Percentiles rank a stretch among this genome's conserved stretches.
Evolutionary conservation across 64 coral and sea anemone genomes (phyloP).

Genomic region (Exaiptasia diaphana): DNA sequence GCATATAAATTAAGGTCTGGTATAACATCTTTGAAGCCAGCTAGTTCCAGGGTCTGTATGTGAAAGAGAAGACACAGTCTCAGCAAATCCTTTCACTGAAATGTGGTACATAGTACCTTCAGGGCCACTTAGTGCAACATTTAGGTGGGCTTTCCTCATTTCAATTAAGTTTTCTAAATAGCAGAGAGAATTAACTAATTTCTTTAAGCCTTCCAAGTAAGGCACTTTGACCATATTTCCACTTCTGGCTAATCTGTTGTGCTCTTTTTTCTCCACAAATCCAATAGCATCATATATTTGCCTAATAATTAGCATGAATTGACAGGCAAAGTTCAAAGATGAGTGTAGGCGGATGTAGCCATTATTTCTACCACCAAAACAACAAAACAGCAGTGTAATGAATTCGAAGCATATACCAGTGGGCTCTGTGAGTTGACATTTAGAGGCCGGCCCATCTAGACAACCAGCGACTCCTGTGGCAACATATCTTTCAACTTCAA

Average conservation of each 20-base stretch:
- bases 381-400: slow-evolving; percentile 33
- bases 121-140: slow-evolving; percentile 21
- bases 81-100: slow-evolving; percentile 50
- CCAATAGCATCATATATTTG: slow-evolving; percentile 15
- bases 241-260: neutral
- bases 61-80: slow-evolving; percentile 43
- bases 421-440: slow-evolving; percentile 37
- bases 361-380: slow-evolving; percentile 57
- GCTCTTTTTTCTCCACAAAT: neutral
- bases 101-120: slow-evolving; percentile 49
- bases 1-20: slow-evolving; percentile 23
- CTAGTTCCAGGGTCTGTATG: slow-evolving; percentile 3
- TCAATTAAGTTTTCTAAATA: slow-evolving; percentile 37
- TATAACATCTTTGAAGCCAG: neutral
- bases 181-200: neutral
- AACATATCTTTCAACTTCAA: neutral
- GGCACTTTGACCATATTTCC: neutral
- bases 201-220: slow-evolving; percentile 17
- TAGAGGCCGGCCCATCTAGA: slow-evolving; percentile 52
- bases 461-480: slow-evolving; percentile 44
- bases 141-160: slow-evolving; percentile 22
- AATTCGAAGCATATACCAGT: slow-evolving; percentile 52
- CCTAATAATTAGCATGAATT: slow-evolving; percentile 18
- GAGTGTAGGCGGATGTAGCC: slow-evolving; percentile 53
- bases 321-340: slow-evolving; percentile 41